Evolutionary conservation across 1,140 invertebrate species (phyloP).

Genomic region (Saccostrea echinata): DNA sequence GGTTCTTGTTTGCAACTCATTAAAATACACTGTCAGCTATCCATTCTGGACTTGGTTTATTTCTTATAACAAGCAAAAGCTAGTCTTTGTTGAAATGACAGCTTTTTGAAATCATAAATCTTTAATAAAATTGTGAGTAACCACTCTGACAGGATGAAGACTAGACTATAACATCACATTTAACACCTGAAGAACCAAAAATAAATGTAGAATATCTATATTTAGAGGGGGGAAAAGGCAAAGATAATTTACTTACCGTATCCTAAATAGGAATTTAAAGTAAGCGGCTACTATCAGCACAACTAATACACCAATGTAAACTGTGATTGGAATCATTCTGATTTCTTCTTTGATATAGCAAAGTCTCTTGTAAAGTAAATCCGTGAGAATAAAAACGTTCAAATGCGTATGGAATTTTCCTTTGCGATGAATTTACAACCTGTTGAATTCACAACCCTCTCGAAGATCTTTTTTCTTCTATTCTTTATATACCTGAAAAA

Average conservation of each 20-base stretch:
- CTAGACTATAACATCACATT: conserved; percentile 18
- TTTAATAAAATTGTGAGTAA: neutral
- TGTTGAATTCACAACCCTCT: neutral
- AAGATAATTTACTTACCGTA: conserved; percentile 63
- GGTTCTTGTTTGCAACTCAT: neutral
- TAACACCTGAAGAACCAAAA: conserved; percentile 1
- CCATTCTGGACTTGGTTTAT: neutral
- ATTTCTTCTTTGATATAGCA: neutral
- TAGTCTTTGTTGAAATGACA: conserved; percentile 38
- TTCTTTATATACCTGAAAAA: conserved; percentile 23
- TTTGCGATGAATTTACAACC: conserved; percentile 4
- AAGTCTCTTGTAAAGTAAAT: conserved; percentile 31
- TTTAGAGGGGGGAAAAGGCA: neutral
- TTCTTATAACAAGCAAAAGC: conserved; percentile 9
- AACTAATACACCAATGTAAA: conserved; percentile 62
- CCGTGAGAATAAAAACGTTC: neutral
- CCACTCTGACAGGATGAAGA: neutral
- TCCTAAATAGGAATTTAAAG: conserved; percentile 69
- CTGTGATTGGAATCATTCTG: conserved; percentile 69
- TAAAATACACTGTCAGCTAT: conserved; percentile 5
- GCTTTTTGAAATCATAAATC: conserved; percentile 10
- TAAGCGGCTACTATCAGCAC: conserved; percentile 64
- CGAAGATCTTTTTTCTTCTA: no score
- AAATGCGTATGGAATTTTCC: neutral
- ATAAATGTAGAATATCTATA: neutral